phyloP scores from a whole-genome alignment of 1,140 invertebrate species.

The Hycleus phaleratus region DNA sequence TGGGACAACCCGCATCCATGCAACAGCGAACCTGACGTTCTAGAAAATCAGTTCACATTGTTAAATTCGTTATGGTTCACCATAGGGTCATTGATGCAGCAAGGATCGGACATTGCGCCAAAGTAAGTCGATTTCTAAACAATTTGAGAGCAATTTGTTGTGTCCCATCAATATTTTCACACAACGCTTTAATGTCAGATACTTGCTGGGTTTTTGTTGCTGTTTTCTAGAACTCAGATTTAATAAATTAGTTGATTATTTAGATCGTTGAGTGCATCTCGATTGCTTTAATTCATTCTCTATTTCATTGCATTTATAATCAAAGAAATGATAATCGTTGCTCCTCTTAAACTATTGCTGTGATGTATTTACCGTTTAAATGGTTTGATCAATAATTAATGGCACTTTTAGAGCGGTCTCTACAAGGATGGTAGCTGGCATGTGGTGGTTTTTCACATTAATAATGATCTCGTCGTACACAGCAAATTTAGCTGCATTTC shows the following conservation, averaged over 20 bases:
- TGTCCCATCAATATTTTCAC: too few relatives aligned
- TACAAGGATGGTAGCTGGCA: conserved; percentile 80
- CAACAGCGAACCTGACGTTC: conserved; percentile 65
- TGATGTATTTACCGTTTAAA: neutral
- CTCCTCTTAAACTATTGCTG: neutral
- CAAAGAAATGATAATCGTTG: neutral
- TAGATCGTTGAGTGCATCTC: too few relatives aligned
- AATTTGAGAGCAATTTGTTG: too few relatives aligned
- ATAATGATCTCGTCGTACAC: conserved; percentile 99
- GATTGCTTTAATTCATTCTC: neutral
- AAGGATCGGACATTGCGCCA: conserved; percentile 83
- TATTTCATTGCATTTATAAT: too few relatives aligned
- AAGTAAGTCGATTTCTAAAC: conserved; percentile 41
- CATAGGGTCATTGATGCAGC: conserved; percentile 84
- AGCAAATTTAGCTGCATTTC: conserved; percentile 92
- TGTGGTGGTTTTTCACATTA: conserved; percentile 97
- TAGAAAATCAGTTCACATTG: conserved; percentile 83
- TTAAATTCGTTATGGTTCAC: conserved; percentile 85
- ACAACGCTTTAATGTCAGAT: too few relatives aligned
- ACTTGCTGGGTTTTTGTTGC: too few relatives aligned
- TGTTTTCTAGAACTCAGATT: too few relatives aligned
- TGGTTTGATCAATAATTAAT: conserved; percentile 3
- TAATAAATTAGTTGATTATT: too few relatives aligned
- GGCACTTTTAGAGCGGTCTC: conserved; percentile 61
- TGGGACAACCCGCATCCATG: conserved; percentile 80